Percentiles rank a stretch among this genome's conserved stretches.
Evolutionary conservation across 92 coral and sea anemone genomes (phyloP).

Genomic region (Hydrozoanthus gracilis): DNA sequence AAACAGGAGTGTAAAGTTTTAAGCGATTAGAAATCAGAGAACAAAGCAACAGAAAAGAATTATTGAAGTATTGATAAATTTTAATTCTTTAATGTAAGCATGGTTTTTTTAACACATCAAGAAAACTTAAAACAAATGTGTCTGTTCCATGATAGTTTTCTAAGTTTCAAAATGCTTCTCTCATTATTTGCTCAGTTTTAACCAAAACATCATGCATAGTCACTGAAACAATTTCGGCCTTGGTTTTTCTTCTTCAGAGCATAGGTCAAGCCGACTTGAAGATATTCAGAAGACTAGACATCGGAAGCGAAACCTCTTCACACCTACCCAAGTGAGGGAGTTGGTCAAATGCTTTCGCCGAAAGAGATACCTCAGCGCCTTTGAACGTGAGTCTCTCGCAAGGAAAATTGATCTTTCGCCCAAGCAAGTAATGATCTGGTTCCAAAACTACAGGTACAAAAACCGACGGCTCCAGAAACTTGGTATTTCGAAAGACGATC

Average conservation of each 20-base stretch:
- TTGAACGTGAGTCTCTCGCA: slow-evolving; percentile 43
- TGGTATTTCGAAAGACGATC: slow-evolving; percentile 37
- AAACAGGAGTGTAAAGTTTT: no score
- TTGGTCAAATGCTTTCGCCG: slow-evolving; percentile 41
- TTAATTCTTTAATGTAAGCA: no score
- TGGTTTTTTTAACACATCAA: no score
- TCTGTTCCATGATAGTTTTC: no score
- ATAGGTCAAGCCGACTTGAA: slow-evolving; percentile 4
- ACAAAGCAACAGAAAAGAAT: no score
- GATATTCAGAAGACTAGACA: slow-evolving; percentile 3
- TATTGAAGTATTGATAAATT: no score
- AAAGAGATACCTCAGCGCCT: slow-evolving; percentile 26
- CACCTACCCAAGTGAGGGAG: slow-evolving; percentile 37
- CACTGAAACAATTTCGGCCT: no score
- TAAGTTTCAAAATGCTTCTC: no score
- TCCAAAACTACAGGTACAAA: slow-evolving; percentile 50
- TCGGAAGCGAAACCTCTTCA: slow-evolving; percentile 39
- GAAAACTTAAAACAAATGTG: no score
- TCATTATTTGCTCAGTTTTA: no score
- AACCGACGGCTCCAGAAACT: slow-evolving; percentile 31
- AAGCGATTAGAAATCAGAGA: no score
- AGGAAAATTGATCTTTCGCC: slow-evolving; percentile 30
- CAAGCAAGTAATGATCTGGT: slow-evolving; percentile 47
- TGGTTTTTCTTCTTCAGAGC: background rate
- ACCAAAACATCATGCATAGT: no score